Percentiles rank a stretch among this genome's conserved stretches.
phyloP scores from a whole-genome alignment of 2,113 vertebrate genomes.

The Lophotis ruficrista region DNA sequence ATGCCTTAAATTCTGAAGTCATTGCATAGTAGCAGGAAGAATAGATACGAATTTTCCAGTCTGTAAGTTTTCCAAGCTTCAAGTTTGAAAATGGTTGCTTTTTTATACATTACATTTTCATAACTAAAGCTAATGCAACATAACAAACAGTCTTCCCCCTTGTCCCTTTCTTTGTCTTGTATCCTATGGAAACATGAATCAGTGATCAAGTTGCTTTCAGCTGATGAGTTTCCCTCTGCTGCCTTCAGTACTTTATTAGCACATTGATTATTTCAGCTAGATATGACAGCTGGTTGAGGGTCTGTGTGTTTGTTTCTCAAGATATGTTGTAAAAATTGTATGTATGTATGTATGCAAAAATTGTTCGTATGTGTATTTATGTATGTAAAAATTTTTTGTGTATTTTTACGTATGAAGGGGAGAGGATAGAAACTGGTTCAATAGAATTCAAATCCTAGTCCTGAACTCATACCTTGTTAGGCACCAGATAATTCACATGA shows the following conservation, averaged over 20 bases:
- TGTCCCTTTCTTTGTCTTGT: not conserved
- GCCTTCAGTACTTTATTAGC: not conserved
- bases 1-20: not conserved
- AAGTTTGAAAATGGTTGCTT: not conserved
- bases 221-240: not conserved
- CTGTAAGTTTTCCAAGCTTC: not conserved
- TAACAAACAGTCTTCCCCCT: fast-evolving
- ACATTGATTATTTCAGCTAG: not conserved
- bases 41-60: not conserved
- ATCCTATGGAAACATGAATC: not conserved
- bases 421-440: not conserved
- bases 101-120: not conserved
- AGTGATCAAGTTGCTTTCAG: not conserved
- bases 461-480: not conserved
- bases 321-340: not conserved
- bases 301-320: not conserved
- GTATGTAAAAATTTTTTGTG: no score
- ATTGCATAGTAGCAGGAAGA: not conserved
- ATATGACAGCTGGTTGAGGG: fast-evolving
- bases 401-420: no score
- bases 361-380: no score
- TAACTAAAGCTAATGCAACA: not conserved
- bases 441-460: not conserved
- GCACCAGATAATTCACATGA: not conserved
- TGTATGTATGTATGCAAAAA: not conserved